Base-by-base conservation (phyloP, 2,113 vertebrate genomes). In the Rattus rattus region DNA sequence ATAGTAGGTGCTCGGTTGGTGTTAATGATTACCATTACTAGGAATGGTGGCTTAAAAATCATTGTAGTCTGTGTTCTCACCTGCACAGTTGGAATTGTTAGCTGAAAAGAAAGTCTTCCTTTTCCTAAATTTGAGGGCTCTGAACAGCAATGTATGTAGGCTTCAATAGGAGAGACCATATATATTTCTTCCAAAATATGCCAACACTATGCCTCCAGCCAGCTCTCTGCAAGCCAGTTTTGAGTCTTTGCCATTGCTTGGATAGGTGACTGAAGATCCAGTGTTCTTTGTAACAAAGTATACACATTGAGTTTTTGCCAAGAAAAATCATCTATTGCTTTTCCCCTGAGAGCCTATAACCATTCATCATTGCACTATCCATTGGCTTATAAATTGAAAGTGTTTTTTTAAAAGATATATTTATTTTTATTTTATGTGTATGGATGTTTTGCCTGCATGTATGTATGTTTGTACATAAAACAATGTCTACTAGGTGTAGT, bases 281-380 rank as follows among this genome's bases (percentile, higher is more conserved):
- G 28, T 92, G 26, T 81, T 83, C 63, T 88, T 19, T 72, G 5
- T 91, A 63, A 65, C 75, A 92, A 84, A 80, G 77, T 69, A 85
- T 63, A 3, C 69, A n/a, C 39, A 0, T 47, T 47, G 77, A 63
- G 83, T 77, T 88, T 97, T 76, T 89, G 24, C n/a, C 59, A 61
- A 36, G 22, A 85, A 67, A 89, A 85, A 90, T 86, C 80, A 39
- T 73, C 7, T 84, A 17, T 65, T 11, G 5, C 1, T 73, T 86
- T 91, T 56, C 56, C 76, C 61, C 75, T 92, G 91, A 94, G 87
- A 36, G 26, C 3, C 93, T 88, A 70, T 65, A 80, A n/a, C 54
- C 28, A 61, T 36, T 95, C 7, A 77, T 96, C 49, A 65, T 90
- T 69, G 43, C 0, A 43, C 1, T 92, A 87, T 3, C 3, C 28